Evolutionary conservation across 2,113 vertebrate genomes (phyloP).

Genomic region (Leucopternis melanops): DNA sequence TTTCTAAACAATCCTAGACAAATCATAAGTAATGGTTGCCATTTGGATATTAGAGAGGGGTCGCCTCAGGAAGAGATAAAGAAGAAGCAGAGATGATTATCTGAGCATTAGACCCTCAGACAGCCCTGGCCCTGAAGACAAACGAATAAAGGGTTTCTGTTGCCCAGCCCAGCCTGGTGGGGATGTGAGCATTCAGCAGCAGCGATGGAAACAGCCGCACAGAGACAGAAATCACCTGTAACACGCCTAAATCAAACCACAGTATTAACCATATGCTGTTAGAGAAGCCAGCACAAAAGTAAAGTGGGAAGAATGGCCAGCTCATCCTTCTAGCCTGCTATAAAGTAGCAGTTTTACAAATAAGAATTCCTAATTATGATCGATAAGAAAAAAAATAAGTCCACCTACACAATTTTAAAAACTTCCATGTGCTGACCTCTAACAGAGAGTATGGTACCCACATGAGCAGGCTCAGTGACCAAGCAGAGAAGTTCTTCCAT

Average conservation of each 20-base stretch:
- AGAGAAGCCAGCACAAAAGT: neutral
- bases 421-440: neutral
- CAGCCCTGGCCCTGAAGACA: neutral
- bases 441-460: neutral
- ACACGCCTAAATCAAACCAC: neutral
- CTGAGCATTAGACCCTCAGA: neutral
- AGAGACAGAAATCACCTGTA: neutral
- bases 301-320: neutral
- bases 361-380: neutral
- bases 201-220: neutral
- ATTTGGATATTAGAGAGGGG: neutral
- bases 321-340: neutral
- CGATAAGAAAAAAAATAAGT: neutral
- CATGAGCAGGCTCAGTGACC: neutral
- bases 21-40: neutral
- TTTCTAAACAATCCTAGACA: neutral
- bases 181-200: neutral
- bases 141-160: rapidly evolving
- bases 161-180: neutral
- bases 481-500: neutral
- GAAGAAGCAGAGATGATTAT: neutral
- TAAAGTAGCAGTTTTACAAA: neutral
- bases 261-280: neutral
- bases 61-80: neutral
- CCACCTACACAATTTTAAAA: neutral